phyloP scores from a whole-genome alignment of 2,888 invertebrate species.

The Pyralis farinalis region DNA sequence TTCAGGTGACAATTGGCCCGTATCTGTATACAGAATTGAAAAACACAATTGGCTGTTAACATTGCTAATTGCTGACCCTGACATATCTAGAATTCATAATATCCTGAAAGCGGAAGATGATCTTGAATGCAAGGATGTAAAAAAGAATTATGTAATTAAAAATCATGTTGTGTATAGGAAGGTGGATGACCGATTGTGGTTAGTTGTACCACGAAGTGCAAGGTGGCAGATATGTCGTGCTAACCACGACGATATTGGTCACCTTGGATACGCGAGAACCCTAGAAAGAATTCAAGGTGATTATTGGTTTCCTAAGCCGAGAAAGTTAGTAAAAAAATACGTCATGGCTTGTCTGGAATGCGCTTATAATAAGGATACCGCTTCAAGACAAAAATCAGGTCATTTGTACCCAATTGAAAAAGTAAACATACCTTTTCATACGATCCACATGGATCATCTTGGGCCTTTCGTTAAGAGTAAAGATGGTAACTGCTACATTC shows the following conservation, averaged over 20 bases:
- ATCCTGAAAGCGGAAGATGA: conserved; percentile 6
- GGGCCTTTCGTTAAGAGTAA: conserved; percentile 19
- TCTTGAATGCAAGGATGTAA: conserved; percentile 14
- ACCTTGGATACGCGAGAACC: conserved; percentile 12
- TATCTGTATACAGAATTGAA: background rate
- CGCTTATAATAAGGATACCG: conserved; percentile 15
- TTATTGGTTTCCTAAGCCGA: conserved; percentile 14
- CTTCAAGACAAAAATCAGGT: conserved; percentile 9
- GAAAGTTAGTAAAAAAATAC: conserved; percentile 16
- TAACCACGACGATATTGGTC: conserved; percentile 16
- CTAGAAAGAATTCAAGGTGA: conserved; percentile 5
- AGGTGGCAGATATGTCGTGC: conserved; percentile 12
- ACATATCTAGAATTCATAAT: background rate
- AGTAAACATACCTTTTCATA: conserved; percentile 12
- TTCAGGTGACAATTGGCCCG: no score
- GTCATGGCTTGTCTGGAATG: conserved; percentile 14
- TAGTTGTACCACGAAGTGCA: conserved; percentile 34
- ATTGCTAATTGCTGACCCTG: background rate
- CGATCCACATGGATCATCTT: conserved; percentile 17
- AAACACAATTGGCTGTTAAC: background rate
- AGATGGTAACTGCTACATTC: conserved; percentile 13
- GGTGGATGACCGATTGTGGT: conserved; percentile 17
- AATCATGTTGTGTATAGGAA: conserved; percentile 15
- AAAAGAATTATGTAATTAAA: conserved; percentile 18
- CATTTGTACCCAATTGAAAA: conserved; percentile 17